Base-by-base conservation (phyloP, 1,140 invertebrate species). In the Apolygus lucorum region DNA sequence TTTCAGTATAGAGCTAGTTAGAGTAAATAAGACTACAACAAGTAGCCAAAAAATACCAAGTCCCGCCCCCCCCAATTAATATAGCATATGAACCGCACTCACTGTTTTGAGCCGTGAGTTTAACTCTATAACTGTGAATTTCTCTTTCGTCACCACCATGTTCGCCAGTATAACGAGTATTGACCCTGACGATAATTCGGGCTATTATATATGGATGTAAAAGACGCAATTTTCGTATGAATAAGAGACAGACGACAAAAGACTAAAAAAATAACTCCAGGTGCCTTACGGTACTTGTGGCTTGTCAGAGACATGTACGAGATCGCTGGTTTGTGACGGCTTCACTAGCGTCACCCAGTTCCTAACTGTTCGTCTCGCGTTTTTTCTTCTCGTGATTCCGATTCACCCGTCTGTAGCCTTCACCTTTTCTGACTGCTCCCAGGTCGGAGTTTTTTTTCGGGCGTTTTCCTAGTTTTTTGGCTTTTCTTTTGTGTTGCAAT, bases 321-420 rank as follows among this genome's bases (percentile, higher is more conserved):
- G 54, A 59, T 59, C 54, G 54, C 54, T 59, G 54, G 54, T 59
- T 59, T 59, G 54, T 59, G 54, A 59, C 54, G 54, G 54, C n/a
- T n/a, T n/a, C n/a, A n/a, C n/a, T n/a, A 59, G 22, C 54, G 54
- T 59, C 54, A 59, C 54, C 54, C 34, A 11, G 34, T 49, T 49
- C 34, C 54, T 59, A 59, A 59, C 54, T 59, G 54, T 59, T 59
- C 22, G 4, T 4, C 17, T 17, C 4, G 4, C 34, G 4, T 17
- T 4, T 8, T 4, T 42, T 42, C 34, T 42, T 42, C 34, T 42
- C n/a, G n/a, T n/a, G n/a, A 17, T 17, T 42, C 17, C 34, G n/a
- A n/a, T n/a, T n/a, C n/a, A n/a, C n/a, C n/a, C n/a, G n/a, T n/a
- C n/a, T n/a, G n/a, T n/a, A n/a, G n/a, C n/a, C n/a, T n/a, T n/a